These are phyloP conservation scores for Phylloscopus trochiloides DNA, from an alignment of 2,113 vertebrate genomes.

Conservation along the genomic window DNA sequence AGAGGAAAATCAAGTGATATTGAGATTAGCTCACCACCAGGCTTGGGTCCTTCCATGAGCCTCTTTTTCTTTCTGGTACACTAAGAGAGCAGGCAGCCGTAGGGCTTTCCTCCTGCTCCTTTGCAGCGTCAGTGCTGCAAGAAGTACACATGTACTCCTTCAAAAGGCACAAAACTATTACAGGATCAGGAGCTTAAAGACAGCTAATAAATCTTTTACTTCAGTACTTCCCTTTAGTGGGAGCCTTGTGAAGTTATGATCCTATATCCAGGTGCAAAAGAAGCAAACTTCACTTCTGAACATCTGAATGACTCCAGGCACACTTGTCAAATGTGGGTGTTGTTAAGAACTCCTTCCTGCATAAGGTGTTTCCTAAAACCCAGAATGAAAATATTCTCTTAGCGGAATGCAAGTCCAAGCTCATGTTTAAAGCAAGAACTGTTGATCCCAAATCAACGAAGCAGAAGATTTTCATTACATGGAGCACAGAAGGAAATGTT, in stretches of 20 bases:
- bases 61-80: not conserved
- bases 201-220: not conserved
- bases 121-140: not conserved
- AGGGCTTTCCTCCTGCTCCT: not conserved
- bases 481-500: not conserved
- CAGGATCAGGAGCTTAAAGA: not conserved
- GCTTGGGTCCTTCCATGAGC: accelerated
- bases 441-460: not conserved
- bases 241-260: not conserved
- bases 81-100: accelerated
- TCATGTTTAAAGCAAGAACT: not conserved
- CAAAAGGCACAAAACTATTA: not conserved
- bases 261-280: not conserved
- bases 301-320: not conserved
- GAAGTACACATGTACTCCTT: not conserved
- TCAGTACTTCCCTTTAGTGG: not conserved
- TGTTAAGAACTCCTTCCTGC: not conserved
- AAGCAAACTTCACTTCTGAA: not conserved
- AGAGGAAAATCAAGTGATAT: not conserved
- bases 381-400: not conserved
- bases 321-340: not conserved
- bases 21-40: not conserved
- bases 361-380: not conserved
- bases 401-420: not conserved
- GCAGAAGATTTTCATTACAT: not conserved